Percentiles rank a stretch among this genome's conserved stretches.
Evolutionary conservation across 1,140 invertebrate genomes (phyloP).

Genomic region (Drosophila arawakana): DNA sequence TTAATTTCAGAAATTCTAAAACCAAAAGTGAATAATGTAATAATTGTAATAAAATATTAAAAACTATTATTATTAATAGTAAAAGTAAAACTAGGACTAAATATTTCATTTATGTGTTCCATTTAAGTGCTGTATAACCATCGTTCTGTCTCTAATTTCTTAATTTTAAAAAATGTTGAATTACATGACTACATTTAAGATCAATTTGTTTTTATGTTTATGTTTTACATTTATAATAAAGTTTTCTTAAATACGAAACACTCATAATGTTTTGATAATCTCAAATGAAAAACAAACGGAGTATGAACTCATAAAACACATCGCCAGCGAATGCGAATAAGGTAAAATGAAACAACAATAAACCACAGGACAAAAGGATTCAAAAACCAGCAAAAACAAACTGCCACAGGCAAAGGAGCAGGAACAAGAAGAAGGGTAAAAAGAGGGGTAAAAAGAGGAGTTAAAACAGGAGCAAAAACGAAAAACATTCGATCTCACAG

Average conservation of each 20-base stretch:
- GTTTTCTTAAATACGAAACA: background rate
- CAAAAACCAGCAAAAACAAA: conserved; percentile 25
- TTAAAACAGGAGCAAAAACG: background rate
- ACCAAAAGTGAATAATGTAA: too few species aligned
- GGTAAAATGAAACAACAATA: conserved; percentile 12
- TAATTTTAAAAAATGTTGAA: too few species aligned
- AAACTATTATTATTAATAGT: too few species aligned
- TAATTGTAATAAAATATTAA: too few species aligned
- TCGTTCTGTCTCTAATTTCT: too few species aligned
- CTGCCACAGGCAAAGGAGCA: conserved; percentile 9
- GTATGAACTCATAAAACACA: conserved; percentile 9
- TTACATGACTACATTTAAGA: background rate
- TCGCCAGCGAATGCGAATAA: conserved; percentile 15
- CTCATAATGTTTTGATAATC: conserved; percentile 51
- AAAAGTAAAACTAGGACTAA: too few species aligned
- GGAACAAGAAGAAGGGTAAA: background rate
- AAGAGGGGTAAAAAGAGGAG: background rate
- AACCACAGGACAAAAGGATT: conserved; percentile 23
- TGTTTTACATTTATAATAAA: background rate
- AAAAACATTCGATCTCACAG: conserved; percentile 25
- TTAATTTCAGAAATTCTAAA: too few species aligned
- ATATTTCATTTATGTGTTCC: too few species aligned
- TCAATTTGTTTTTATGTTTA: background rate
- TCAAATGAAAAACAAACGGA: conserved; percentile 54
- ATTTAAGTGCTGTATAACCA: too few species aligned